Percentiles rank a stretch among this genome's conserved stretches.
These are phyloP conservation scores for Drosophila mayaguana DNA, from an alignment of 2,888 invertebrate genomes.

Conservation along the genomic window DNA sequence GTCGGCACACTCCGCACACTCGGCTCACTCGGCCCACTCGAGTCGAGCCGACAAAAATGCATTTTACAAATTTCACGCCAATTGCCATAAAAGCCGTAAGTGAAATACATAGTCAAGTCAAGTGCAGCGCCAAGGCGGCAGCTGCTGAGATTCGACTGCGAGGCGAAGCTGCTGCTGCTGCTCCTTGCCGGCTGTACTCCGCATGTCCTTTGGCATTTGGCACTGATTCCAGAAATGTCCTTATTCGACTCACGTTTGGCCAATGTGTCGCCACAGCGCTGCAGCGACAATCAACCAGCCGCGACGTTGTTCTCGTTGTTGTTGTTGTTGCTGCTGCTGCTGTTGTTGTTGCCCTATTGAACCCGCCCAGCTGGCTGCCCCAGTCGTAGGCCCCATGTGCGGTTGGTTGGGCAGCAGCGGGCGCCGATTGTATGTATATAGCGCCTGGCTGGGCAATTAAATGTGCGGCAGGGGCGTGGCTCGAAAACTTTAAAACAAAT, in stretches of 20 bases:
- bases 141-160: conserved; percentile 17
- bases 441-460: conserved; percentile 65
- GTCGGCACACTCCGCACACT: too few species aligned
- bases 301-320: conserved; percentile 41
- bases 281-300: conserved; percentile 70
- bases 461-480: conserved; percentile 28
- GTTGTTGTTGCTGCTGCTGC: conserved; percentile 11
- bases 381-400: conserved; percentile 36
- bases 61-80: conserved; percentile 77
- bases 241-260: conserved; percentile 72
- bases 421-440: conserved; percentile 10
- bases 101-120: conserved; percentile 74
- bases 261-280: conserved; percentile 70
- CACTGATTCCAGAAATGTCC: conserved; percentile 29
- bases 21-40: conserved; percentile 16
- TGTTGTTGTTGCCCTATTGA: conserved; percentile 12
- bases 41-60: conserved; percentile 55
- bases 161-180: neutral
- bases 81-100: conserved; percentile 76
- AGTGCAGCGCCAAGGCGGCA: conserved; percentile 52
- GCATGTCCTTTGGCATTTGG: conserved; percentile 33
- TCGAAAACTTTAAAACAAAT: conserved; percentile 71
- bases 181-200: conserved; percentile 3
- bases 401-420: conserved; percentile 16
- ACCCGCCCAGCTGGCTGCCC: conserved; percentile 17